Conservation (phyloP, 2,888 invertebrate genomes). For the Acheta domesticus region DNA sequence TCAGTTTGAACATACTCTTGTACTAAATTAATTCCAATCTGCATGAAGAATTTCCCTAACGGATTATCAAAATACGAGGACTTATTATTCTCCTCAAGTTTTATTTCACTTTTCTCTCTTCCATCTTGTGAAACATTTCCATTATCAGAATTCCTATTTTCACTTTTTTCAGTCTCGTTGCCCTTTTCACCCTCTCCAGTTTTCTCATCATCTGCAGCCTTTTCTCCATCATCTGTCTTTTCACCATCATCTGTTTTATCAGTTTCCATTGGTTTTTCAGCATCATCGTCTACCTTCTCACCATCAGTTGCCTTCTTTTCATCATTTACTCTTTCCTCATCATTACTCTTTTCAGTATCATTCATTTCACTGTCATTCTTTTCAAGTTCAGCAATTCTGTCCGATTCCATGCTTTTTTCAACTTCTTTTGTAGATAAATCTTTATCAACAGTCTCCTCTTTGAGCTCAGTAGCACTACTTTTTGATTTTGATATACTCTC, state of each 20-base stretch:
- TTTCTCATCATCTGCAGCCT: constrained; percentile 46
- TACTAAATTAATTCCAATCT: constrained; percentile 85
- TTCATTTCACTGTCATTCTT: constrained; percentile 49
- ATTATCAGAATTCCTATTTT: constrained; percentile 38
- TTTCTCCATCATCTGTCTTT: constrained; percentile 44
- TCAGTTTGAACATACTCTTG: constrained; percentile 94
- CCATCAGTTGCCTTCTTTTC: constrained; percentile 47
- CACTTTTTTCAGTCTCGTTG: constrained; percentile 39
- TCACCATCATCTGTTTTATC: constrained; percentile 42
- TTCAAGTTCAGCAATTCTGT: constrained; percentile 35
- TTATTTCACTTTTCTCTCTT: constrained; percentile 30
- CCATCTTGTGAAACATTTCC: constrained; percentile 33
- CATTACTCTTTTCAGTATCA: constrained; percentile 47
- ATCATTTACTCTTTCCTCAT: constrained; percentile 44
- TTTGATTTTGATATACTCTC: constrained; percentile 42
- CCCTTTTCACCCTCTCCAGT: constrained; percentile 40
- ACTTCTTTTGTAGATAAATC: constrained; percentile 24
- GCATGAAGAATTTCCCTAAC: constrained; percentile 85
- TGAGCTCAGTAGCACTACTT: constrained; percentile 37
- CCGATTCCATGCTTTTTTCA: too few relatives aligned
- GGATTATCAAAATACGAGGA: constrained; percentile 76
- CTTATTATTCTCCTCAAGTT: constrained; percentile 36
- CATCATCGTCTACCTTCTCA: constrained; percentile 40
- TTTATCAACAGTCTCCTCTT: constrained; percentile 23
- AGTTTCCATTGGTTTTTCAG: constrained; percentile 40